A percentile compares a stretch with the other conserved stretches of the same genome.
Evolutionary conservation across 2,888 invertebrate species (phyloP).

Genomic region (Norana najaformis): DNA sequence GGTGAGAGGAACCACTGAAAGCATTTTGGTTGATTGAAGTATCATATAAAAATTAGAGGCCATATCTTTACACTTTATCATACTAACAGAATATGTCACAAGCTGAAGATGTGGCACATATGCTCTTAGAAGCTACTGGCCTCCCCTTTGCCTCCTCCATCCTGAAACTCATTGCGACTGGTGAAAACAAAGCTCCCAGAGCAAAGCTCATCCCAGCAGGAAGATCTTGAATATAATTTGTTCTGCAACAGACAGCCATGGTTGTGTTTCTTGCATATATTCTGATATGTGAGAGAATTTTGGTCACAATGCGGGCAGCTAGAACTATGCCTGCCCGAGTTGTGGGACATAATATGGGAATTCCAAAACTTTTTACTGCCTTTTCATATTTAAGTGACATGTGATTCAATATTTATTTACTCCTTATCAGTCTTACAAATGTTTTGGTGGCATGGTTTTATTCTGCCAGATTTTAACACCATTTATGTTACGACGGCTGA

Average conservation of each 20-base stretch:
- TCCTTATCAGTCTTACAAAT: neutral
- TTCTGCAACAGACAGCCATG: neutral
- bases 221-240: neutral
- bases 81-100: neutral
- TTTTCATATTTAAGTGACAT: neutral
- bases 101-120: neutral
- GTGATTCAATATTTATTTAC: neutral
- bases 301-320: neutral
- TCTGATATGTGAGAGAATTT: neutral
- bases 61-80: neutral
- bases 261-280: neutral
- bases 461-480: slow-evolving; percentile 67
- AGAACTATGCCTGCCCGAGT: neutral
- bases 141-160: neutral
- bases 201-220: neutral
- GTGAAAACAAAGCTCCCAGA: neutral
- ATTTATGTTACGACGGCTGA: slow-evolving; percentile 73
- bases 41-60: neutral
- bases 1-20: neutral
- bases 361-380: neutral
- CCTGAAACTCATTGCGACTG: neutral
- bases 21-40: neutral
- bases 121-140: neutral
- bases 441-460: neutral
- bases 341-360: neutral